Percentiles rank a stretch among this genome's conserved stretches.
Conservation (phyloP, 2,113 vertebrate genomes). For the Petroica traversi region DNA sequence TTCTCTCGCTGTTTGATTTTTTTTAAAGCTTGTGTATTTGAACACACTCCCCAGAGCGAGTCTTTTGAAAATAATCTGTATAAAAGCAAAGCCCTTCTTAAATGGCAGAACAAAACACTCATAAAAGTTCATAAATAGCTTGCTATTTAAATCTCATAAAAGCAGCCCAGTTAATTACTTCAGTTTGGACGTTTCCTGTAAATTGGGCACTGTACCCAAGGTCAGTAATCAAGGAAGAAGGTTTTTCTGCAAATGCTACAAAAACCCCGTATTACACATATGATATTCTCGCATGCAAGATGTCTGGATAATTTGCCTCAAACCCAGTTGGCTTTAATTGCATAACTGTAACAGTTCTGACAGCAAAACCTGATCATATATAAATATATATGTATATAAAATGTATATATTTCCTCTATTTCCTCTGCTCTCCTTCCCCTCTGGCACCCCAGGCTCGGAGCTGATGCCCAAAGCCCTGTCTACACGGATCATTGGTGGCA, state of each 20-base stretch:
- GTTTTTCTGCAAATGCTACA: background rate
- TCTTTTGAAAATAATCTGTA: conserved; percentile 68
- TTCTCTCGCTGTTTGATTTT: conserved; percentile 40
- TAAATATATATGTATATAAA: too few relatives aligned
- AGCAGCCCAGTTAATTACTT: conserved; percentile 77
- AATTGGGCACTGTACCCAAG: conserved; percentile 64
- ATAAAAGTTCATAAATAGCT: conserved; percentile 71
- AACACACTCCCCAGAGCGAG: conserved; percentile 73
- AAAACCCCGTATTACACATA: too few relatives aligned
- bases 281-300: background rate
- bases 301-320: background rate
- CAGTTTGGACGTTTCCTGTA: conserved; percentile 67
- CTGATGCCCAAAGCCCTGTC: conserved; percentile 99
- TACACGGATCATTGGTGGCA: conserved; percentile 96
- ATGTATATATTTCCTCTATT: background rate
- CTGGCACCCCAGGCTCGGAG: conserved; percentile 84
- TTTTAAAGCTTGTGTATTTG: conserved; percentile 67
- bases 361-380: background rate
- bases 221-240: conserved; percentile 50
- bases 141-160: conserved; percentile 77
- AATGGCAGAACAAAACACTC: conserved; percentile 72
- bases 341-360: background rate
- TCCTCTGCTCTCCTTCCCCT: background rate
- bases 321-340: background rate
- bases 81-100: conserved; percentile 68